Evolutionary conservation across 37 sponge, comb jelly and placozoan species (phyloP), one percentile per base, ranked within the genome.

Genomic region (Chondrilla cf. caribensis): DNA sequence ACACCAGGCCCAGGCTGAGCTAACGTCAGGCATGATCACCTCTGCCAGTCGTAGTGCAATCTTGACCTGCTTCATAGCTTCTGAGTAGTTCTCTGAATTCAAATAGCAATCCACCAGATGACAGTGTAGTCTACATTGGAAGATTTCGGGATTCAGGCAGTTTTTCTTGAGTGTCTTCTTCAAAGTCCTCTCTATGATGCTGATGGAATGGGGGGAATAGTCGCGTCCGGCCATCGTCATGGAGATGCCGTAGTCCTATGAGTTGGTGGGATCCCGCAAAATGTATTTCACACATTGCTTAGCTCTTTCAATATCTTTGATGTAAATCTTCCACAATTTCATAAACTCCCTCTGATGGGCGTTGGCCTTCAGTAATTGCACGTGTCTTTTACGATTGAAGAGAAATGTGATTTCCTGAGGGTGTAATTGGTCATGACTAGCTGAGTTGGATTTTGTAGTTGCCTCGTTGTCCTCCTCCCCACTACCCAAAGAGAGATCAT

Each of bases 41-140:
- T 62, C 18, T 19, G 22, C 64, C 25, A 62, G 5, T 28, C 7
- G 64, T n/a, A 62, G 4, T 19, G 64, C 64, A 19, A 7, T 9
- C 15, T 6, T 29, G 6, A 62, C 64, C 6, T 19, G 5, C 4
- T 62, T 28, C 29, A 28, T 28, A 62, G 29, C 64, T 19, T 62
- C 15, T 9, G 6, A 9, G 18, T 14, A 14, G 51, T 47, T 11
- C 11, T 7, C 64, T 19, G 64, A 9, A 62, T 62, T 62, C 25
- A 28, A 28, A 62, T 62, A 62, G 64, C 64, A 62, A n/a, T 62
- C 64, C 25, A 28, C 64, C 64, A 62, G 15, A 62, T 62, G 64
- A 62, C 64, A 62, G 64, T 19, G 15, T 19, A 62, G 29, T 62
- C 64, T 62, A 15, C 64, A 62, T n/a, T 29, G 29, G 15, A 62